Percentiles rank a stretch among this genome's conserved stretches.
phyloP scores from a whole-genome alignment of 1,140 invertebrate genomes.

The Neocloeon triangulifer region DNA sequence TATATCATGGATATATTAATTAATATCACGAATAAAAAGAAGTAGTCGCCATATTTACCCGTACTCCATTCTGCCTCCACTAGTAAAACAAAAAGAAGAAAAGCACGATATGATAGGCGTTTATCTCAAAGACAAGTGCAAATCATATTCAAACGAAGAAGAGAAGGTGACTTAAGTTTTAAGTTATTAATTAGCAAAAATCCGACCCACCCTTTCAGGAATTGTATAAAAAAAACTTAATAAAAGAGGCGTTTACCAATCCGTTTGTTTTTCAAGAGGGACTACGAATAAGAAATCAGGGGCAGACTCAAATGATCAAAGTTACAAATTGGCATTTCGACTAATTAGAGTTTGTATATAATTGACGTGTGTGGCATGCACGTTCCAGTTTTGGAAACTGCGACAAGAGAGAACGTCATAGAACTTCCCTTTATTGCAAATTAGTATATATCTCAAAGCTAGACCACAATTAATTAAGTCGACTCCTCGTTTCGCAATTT shows the following conservation, averaged over 20 bases:
- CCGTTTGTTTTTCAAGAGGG: not conserved
- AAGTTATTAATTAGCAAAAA: no score
- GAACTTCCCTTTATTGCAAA: not conserved
- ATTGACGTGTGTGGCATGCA: not conserved
- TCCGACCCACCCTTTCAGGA: not conserved
- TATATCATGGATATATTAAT: constrained; percentile 3
- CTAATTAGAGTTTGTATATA: not conserved
- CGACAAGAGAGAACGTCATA: not conserved
- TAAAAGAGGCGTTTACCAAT: no score
- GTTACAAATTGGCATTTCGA: no score
- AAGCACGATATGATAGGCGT: no score
- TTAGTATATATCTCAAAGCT: constrained; percentile 1
- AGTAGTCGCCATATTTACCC: constrained; percentile 8
- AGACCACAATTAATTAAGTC: constrained; percentile 1
- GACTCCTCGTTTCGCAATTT: no score
- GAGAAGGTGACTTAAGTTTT: no score
- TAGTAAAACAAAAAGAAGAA: constrained; percentile 6
- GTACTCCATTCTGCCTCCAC: constrained; percentile 9
- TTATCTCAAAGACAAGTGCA: no score
- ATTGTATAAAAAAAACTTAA: constrained; percentile 1
- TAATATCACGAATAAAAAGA: not conserved
- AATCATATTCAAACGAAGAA: not conserved
- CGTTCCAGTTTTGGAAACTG: no score
- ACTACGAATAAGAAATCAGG: not conserved
- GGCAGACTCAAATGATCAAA: not conserved